Conservation (phyloP, 2,888 invertebrate genomes). For the Nymphalis polychloros region DNA sequence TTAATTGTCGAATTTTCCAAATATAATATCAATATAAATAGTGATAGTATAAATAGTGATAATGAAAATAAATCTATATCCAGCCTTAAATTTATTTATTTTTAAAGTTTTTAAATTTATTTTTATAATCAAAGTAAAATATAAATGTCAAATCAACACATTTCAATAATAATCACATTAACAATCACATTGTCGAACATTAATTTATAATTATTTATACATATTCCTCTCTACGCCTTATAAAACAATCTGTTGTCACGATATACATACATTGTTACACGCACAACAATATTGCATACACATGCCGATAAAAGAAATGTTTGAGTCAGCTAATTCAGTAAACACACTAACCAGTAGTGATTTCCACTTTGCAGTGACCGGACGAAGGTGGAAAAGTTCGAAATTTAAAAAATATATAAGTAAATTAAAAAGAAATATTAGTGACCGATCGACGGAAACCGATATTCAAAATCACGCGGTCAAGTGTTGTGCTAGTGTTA, state of each 20-base stretch:
- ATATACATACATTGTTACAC: conserved; percentile 50
- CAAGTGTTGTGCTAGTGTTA: conserved; percentile 73
- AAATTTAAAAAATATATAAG: conserved; percentile 53
- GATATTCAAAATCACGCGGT: conserved; percentile 15
- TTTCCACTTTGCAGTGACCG: conserved; percentile 81
- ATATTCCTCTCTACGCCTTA: conserved; percentile 1
- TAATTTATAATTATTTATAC: conserved; percentile 1
- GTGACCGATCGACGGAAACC: conserved; percentile 47
- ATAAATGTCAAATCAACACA: not conserved
- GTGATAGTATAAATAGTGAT: too few relatives aligned
- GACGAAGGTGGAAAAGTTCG: conserved; percentile 77
- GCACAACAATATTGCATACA: conserved; percentile 62
- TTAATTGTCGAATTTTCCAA: too few relatives aligned
- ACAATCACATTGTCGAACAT: not conserved
- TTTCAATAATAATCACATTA: not conserved
- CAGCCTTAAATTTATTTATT: too few relatives aligned
- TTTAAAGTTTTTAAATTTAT: too few relatives aligned
- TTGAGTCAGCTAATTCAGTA: conserved; percentile 58
- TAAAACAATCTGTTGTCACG: conserved; percentile 25
- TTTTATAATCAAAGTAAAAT: too few relatives aligned
- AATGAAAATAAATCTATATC: too few relatives aligned
- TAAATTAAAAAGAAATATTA: conserved; percentile 22
- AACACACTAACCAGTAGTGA: conserved; percentile 76
- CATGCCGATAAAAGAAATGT: conserved; percentile 62
- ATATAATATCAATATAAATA: too few relatives aligned